Evolutionary conservation across 2,888 invertebrate genomes (phyloP).

Genomic region (Dolomedes plantarius): DNA sequence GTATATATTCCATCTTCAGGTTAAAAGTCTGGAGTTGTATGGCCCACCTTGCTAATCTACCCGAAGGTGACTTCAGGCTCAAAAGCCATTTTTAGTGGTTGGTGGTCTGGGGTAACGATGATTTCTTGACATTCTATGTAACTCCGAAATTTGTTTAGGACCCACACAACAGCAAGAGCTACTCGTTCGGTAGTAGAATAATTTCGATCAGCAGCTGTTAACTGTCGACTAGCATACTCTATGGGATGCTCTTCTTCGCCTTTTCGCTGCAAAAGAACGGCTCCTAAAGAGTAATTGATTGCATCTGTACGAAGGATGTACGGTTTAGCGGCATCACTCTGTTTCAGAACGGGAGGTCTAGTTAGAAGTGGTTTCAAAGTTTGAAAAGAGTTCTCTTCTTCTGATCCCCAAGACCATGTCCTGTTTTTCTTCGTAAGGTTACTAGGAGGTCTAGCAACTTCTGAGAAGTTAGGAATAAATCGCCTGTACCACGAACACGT

Average conservation of each 20-base stretch:
- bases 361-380: background rate
- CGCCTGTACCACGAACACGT: constrained; percentile 10
- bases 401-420: background rate
- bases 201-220: background rate
- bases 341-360: constrained; percentile 15
- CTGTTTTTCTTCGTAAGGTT: no score
- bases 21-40: constrained; percentile 27
- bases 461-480: background rate
- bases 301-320: constrained; percentile 29
- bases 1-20: background rate
- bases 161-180: constrained; percentile 6
- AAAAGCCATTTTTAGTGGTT: constrained; percentile 11
- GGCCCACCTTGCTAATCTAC: background rate
- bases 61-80: constrained; percentile 4
- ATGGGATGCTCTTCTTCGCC: no score
- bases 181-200: background rate
- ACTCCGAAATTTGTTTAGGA: background rate
- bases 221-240: background rate
- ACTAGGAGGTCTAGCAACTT: background rate
- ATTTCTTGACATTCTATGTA: background rate
- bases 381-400: constrained; percentile 6
- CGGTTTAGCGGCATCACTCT: background rate
- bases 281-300: constrained; percentile 14
- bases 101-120: background rate
- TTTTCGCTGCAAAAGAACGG: background rate